Base-by-base conservation (phyloP, 2,113 vertebrate genomes). In the Bothrops jararaca region DNA sequence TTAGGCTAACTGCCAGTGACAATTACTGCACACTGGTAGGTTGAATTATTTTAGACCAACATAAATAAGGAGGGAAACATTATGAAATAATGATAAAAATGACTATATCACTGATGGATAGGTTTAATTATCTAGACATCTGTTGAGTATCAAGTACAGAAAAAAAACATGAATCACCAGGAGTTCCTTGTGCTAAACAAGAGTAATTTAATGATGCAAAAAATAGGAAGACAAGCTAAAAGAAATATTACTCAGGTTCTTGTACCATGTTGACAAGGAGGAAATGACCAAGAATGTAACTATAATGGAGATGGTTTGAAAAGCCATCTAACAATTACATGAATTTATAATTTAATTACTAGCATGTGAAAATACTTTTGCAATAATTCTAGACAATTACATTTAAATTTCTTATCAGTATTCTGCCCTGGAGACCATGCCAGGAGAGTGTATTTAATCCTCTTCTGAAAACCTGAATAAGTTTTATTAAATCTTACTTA, bases 101-200 rank as follows among this genome's bases (percentile, higher is more conserved):
- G 0, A 57, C 54, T 88, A 64, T 91, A 80, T 93, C 24, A 20
- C 85, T 93, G 29, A 88, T 93, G 80, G 80, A 56, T 86, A 89
- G 11, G 74, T 96, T 95, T 93, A 96, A 92, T 94, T 94, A 94
- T 52, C 89, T 85, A 57, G 93, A 93, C 42, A 80, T 94, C 93
- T 95, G 92, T 58, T 94, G 92, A 93, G n/a, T 89, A 93, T 92
- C 89, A 94, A 95, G 86, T 92, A 91, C 48, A 93, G 53, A 48
- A 94, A 80, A 93, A 94, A 92, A 93, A 91, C 18, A 56, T 92
- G 45, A 93, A 93, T 94, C 90, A 93, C 23, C 26, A 52, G 60
- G 91, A 57, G 39, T 91, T 94, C 91, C 74, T 93, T 85, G 48
- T 74, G 45, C 57, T 93, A 1, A n/a, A 10, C 24, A 89, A 89